Conservation (phyloP, 2,113 vertebrate genomes). For the Crotalus viridis region DNA sequence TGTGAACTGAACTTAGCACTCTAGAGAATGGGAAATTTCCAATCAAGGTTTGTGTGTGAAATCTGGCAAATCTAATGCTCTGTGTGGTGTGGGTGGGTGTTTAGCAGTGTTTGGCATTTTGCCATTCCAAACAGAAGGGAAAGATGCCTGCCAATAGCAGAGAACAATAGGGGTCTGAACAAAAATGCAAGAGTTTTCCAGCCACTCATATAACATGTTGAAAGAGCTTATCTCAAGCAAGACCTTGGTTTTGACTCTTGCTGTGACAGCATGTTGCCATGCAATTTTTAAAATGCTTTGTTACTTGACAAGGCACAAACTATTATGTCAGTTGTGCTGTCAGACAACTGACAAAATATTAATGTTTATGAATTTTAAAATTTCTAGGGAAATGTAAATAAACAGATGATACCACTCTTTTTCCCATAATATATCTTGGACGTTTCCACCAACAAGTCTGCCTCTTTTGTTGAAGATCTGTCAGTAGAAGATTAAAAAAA, state of each 20-base stretch:
- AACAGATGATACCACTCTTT: neutral
- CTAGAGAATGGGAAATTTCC: conserved; percentile 11
- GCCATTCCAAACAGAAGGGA: conserved; percentile 50
- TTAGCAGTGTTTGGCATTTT: conserved; percentile 31
- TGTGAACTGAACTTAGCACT: neutral
- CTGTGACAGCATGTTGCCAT: conserved; percentile 13
- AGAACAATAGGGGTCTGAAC: conserved; percentile 49
- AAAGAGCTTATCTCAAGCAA: conserved; percentile 37
- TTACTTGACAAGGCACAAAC: neutral
- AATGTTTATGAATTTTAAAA: neutral
- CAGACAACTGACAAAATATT: neutral
- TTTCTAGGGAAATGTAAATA: neutral
- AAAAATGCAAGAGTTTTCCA: conserved; percentile 39
- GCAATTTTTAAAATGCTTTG: neutral
- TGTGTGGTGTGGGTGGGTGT: neutral
- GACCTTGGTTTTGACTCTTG: conserved; percentile 18
- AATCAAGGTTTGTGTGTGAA: conserved; percentile 27
- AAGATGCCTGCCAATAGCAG: conserved; percentile 46
- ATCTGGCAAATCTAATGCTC: conserved; percentile 31
- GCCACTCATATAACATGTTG: neutral
- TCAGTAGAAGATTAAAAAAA: neutral
- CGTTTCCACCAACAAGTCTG: neutral
- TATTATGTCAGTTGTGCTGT: neutral
- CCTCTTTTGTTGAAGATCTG: neutral
- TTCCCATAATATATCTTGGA: neutral